phyloP scores from a whole-genome alignment of 1,140 invertebrate species.

The Lepidurus arcticus region DNA sequence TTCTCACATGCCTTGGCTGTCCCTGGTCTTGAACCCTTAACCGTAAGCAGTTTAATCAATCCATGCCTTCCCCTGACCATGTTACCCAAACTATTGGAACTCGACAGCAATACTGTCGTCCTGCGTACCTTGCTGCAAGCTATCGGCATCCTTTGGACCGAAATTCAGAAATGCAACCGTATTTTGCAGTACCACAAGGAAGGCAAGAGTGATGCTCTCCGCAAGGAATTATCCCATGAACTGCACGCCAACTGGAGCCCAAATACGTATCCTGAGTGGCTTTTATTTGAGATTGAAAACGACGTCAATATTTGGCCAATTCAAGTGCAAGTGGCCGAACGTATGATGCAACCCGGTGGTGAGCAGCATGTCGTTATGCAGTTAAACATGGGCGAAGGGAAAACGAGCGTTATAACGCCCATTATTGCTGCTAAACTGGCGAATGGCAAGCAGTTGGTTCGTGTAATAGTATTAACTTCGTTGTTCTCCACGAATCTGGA shows the following conservation, averaged over 20 bases:
- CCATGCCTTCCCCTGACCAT: too few relatives aligned
- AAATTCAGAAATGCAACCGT: neutral
- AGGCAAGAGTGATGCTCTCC: neutral
- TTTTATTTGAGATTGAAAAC: constrained; percentile 37
- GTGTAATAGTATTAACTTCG: constrained; percentile 36
- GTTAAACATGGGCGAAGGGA: constrained; percentile 39
- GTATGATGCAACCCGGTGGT: constrained; percentile 32
- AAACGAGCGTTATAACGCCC: constrained; percentile 38
- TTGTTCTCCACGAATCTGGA: constrained; percentile 35
- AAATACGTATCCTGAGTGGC: constrained; percentile 35
- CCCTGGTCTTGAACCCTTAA: too few relatives aligned
- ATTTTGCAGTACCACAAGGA: neutral
- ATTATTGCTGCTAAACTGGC: constrained; percentile 35
- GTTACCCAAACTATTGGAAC: too few relatives aligned
- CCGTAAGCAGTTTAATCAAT: too few relatives aligned
- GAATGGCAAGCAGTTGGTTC: constrained; percentile 28
- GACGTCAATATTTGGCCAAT: constrained; percentile 34
- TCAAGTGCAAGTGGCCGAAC: constrained; percentile 36
- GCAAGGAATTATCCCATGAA: neutral
- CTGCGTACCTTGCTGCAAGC: too few relatives aligned
- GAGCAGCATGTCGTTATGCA: constrained; percentile 35
- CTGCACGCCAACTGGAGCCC: constrained; percentile 35
- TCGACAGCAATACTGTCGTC: too few relatives aligned
- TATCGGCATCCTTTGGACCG: neutral
- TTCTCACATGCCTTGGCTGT: too few relatives aligned